phyloP scores from a whole-genome alignment of 1,140 invertebrate species.

The Drosophila littoralis region DNA sequence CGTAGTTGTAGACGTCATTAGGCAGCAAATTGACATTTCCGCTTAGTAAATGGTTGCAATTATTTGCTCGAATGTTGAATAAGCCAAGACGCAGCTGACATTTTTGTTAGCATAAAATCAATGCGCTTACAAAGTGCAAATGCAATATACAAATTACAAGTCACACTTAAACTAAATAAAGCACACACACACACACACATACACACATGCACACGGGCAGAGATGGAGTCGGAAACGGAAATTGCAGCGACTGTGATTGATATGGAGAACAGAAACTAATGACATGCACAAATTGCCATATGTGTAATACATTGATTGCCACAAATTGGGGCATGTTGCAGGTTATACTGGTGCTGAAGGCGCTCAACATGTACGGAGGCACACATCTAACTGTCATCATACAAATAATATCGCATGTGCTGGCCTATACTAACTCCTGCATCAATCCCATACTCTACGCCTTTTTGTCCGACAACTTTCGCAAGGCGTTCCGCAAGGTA shows the following conservation, averaged over 20 bases:
- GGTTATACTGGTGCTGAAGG: slow-evolving; percentile 92
- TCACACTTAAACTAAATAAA: slow-evolving; percentile 12
- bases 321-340: slow-evolving; percentile 84
- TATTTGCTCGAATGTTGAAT: slow-evolving; percentile 63
- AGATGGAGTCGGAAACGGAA: neutral
- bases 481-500: slow-evolving; percentile 91
- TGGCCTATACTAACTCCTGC: slow-evolving; percentile 97
- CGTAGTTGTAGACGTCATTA: slow-evolving; percentile 20
- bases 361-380: slow-evolving; percentile 88
- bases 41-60: slow-evolving; percentile 37
- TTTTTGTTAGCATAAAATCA: slow-evolving; percentile 54
- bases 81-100: slow-evolving; percentile 24
- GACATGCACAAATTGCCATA: slow-evolving; percentile 28
- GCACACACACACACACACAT: neutral
- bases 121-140: slow-evolving; percentile 56
- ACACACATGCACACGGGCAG: neutral
- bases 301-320: slow-evolving; percentile 12
- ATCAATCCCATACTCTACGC: slow-evolving; percentile 98
- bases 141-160: slow-evolving; percentile 56
- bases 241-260: neutral
- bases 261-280: neutral
- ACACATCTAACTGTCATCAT: slow-evolving; percentile 88
- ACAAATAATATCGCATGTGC: slow-evolving; percentile 94
- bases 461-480: slow-evolving; percentile 93
- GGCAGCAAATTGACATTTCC: slow-evolving; percentile 63